Evolutionary conservation across 2,113 vertebrate genomes (phyloP).

Genomic region (Bubo blakistoni): DNA sequence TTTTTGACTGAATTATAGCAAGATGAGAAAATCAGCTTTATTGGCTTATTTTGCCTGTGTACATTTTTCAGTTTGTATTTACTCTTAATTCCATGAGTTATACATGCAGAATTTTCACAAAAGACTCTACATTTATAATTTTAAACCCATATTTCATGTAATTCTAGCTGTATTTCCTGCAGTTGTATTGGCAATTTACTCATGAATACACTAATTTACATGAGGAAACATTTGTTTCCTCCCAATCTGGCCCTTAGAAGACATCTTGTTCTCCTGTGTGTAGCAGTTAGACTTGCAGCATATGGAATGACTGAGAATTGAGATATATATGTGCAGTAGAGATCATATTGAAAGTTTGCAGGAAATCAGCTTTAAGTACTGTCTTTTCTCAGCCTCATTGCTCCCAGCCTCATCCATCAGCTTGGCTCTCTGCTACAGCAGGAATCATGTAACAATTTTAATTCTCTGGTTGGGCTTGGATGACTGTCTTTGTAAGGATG

Average conservation of each 20-base stretch:
- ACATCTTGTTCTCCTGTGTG: not conserved
- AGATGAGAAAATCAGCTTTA: not conserved
- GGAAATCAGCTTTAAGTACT: not conserved
- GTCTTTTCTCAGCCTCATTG: not conserved
- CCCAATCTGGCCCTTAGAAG: not conserved
- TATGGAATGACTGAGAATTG: not conserved
- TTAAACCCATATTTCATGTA: not conserved
- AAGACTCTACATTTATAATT: not conserved
- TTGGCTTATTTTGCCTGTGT: not conserved
- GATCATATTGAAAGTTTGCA: not conserved
- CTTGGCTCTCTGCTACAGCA: not conserved
- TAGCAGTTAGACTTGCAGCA: not conserved
- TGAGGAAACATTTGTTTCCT: accelerated
- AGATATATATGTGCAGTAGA: not conserved
- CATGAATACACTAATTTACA: not conserved
- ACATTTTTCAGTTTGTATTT: not conserved
- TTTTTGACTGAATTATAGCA: not conserved
- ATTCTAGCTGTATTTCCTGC: not conserved
- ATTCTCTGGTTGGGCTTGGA: not conserved
- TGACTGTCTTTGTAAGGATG: not conserved
- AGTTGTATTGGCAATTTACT: not conserved
- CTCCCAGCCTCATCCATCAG: not conserved
- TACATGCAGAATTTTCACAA: not conserved
- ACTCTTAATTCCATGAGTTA: not conserved
- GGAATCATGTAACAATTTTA: not conserved